Base-by-base conservation (phyloP, 2,113 vertebrate genomes). In the Otolemur garnettii region DNA sequence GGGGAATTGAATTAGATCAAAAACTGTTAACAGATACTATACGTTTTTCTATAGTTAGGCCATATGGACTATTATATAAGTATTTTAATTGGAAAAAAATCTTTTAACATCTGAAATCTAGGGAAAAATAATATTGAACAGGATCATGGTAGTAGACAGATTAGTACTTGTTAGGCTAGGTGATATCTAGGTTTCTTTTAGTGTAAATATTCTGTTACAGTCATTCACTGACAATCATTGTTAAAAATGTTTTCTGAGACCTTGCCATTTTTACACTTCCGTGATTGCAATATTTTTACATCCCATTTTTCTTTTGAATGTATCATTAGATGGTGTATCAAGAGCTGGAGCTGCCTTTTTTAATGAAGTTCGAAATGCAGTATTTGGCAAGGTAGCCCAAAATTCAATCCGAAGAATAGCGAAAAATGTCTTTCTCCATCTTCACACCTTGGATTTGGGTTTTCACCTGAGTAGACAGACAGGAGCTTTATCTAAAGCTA, bases 401-500 rank as follows among this genome's bases (percentile, higher is more conserved):
- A 99, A 98, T 98, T 99, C 99, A 86, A 99, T 99, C 97, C 97
- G 99, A 68, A 99, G 99, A 97, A 99, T 99, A 93, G 99, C 99
- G 68, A 99, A 98, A 97, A 99, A 99, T 26, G 99, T 99, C 94
- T 99, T 99, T 95, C 99, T 99, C 38, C 99, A 99, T 98, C 98
- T 99, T 97, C 99, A 99, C 98, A 99, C 99, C 98, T 98, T 99
- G 98, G 99, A 99, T 95, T 97, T 99, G 96, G 98, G 98, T 0
- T 99, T 99, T 95, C 99, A 99, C 91, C 99, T 99, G n/a, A 99
- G 99, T 95, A 99, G 99, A 92, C 99, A 99, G 98, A 99, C 99
- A 0, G 99, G 99, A 92, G 99, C 99, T 1, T 98, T 99, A 93
- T 99, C 99, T 33, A 99, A 99, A 98, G 99, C 99, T 96, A 99